Conservation (phyloP, 2,797 vertebrate species). For the Loris lydekkerianus region DNA sequence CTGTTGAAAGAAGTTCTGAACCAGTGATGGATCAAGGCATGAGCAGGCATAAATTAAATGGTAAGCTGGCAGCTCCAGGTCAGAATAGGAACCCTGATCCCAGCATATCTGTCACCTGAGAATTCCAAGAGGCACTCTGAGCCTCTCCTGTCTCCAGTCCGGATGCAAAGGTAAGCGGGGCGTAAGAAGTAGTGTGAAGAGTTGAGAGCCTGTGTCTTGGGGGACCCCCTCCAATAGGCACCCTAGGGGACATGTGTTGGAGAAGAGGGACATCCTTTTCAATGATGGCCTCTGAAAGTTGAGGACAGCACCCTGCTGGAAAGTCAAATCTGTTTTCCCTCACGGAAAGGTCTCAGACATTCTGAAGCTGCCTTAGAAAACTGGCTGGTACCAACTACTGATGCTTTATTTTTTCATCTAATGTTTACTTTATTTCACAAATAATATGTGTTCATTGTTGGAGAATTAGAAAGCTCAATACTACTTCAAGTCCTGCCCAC, state of each 20-base stretch:
- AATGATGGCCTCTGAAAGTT: not conserved
- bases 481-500: not conserved
- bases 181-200: not conserved
- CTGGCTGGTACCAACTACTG: not conserved
- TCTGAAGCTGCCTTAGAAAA: not conserved
- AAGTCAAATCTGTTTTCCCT: not conserved
- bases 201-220: not conserved
- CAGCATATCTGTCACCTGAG: slow-evolving; percentile 40
- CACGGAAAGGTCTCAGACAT: too few species aligned
- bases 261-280: not conserved
- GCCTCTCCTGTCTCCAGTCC: not conserved
- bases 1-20: slow-evolving; percentile 62
- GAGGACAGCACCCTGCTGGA: not conserved
- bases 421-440: not conserved
- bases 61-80: slow-evolving; percentile 67
- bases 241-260: accelerated
- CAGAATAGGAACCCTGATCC: slow-evolving; percentile 25
- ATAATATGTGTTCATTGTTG: not conserved
- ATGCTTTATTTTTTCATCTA: not conserved
- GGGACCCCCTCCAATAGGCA: not conserved
- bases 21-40: slow-evolving; percentile 65
- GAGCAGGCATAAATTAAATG: slow-evolving; percentile 79
- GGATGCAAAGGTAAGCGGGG: not conserved
- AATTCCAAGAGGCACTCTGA: not conserved
- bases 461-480: slow-evolving; percentile 20